These are phyloP conservation scores for Hyles euphorbiae DNA, from an alignment of 1,140 invertebrate genomes.

Conservation along the genomic window DNA sequence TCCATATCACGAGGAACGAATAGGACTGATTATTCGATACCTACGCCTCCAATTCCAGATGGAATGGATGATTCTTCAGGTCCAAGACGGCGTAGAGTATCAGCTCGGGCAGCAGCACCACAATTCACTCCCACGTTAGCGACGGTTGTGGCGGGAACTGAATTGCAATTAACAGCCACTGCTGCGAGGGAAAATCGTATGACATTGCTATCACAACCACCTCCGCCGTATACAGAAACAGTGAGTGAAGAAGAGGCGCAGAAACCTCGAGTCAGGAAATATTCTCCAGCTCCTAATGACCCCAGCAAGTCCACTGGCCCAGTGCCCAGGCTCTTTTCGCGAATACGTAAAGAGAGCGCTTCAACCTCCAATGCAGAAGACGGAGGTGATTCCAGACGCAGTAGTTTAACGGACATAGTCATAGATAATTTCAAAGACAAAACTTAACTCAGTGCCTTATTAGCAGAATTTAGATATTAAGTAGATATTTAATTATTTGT, in stretches of 20 bases:
- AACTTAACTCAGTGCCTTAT: constrained; percentile 53
- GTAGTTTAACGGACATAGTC: constrained; percentile 63
- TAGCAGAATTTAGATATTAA: constrained; percentile 48
- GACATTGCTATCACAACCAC: constrained; percentile 56
- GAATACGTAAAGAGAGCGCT: constrained; percentile 57
- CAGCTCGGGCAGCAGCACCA: constrained; percentile 53
- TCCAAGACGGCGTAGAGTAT: constrained; percentile 56
- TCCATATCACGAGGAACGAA: constrained; percentile 44
- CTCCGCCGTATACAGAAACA: constrained; percentile 61
- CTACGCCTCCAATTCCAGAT: constrained; percentile 28
- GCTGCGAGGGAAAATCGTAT: constrained; percentile 64
- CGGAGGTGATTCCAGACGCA: constrained; percentile 41
- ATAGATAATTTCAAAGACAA: constrained; percentile 58
- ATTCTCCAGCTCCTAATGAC: constrained; percentile 56
- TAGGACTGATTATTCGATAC: constrained; percentile 38
- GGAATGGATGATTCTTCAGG: constrained; percentile 43
- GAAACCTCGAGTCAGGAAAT: constrained; percentile 50
- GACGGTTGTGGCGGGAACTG: constrained; percentile 63
- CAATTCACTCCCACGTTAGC: constrained; percentile 66
- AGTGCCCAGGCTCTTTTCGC: constrained; percentile 57
- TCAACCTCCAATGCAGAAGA: constrained; percentile 37
- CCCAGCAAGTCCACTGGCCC: constrained; percentile 45
- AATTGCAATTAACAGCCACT: constrained; percentile 62
- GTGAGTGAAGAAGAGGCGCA: constrained; percentile 33
- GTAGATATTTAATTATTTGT: constrained; percentile 35